Evolutionary conservation across 2,888 invertebrate species (phyloP).

Genomic region (Temnothorax ravouxi): DNA sequence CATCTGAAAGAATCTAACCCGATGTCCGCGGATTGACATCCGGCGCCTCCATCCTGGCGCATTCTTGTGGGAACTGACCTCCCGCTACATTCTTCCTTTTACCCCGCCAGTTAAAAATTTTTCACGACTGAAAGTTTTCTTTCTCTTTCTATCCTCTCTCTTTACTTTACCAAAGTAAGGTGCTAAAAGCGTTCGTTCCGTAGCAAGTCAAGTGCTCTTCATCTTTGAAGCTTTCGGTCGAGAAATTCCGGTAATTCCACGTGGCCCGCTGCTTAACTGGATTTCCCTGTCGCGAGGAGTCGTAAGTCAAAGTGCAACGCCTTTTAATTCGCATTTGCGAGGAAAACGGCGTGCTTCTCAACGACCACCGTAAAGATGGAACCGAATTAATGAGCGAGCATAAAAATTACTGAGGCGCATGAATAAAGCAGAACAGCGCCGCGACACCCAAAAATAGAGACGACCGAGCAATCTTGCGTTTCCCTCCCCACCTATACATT

Average conservation of each 20-base stretch:
- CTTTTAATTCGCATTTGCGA: constrained; percentile 50
- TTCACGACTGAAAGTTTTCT: constrained; percentile 18
- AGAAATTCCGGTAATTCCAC: constrained; percentile 53
- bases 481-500: background rate
- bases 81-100: background rate
- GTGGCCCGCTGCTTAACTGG: constrained; percentile 45
- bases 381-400: constrained; percentile 41
- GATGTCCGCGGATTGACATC: constrained; percentile 1
- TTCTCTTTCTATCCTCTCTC: constrained; percentile 21
- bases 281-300: constrained; percentile 31
- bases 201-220: constrained; percentile 49
- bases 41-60: background rate
- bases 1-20: background rate
- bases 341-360: background rate
- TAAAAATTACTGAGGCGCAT: constrained; percentile 33
- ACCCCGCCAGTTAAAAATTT: constrained; percentile 33
- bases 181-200: constrained; percentile 48
- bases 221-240: constrained; percentile 52
- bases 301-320: constrained; percentile 44
- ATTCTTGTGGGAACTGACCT: background rate
- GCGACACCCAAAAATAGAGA: constrained; percentile 44
- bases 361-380: background rate
- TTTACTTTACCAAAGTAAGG: constrained; percentile 24
- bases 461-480: background rate
- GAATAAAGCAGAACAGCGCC: constrained; percentile 29